Evolutionary conservation across 2,797 vertebrate genomes (phyloP), one percentile per base, ranked within the genome.

Genomic region (Spheniscus humboldti): DNA sequence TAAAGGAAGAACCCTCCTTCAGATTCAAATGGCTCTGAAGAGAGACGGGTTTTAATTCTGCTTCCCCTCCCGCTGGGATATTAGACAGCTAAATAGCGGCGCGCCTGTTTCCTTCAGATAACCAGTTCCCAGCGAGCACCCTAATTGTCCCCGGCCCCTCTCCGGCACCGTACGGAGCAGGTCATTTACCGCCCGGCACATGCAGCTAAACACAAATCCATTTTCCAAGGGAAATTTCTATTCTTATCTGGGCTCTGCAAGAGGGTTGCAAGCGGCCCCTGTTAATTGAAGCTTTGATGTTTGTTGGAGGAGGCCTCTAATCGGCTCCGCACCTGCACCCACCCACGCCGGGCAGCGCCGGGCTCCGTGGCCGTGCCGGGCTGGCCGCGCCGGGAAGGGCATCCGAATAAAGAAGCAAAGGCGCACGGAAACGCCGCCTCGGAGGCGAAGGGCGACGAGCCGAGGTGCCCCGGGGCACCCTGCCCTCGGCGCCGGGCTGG

Each of bases 201-300:
- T 81, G 94, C 97, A 91, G 96, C 97, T 96, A 86, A 97, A 97
- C 97, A 97, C 97, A 97, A 98, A 98, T 97, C 98, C 97, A 96
- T 98, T 98, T 97, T 97, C 98, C 97, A 78, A 96, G 97, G 96
- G 97, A 98, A 97, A 98, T 97, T 97, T 97, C 97, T 98, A 91
- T 97, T 97, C 98, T 98, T 98, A 98, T 98, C 98, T 97, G 98
- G 97, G 97, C 95, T 97, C 96, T 98, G 98, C 98, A 98, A 98
- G 98, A 98, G 98, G 98, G 98, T 96, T 94, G 96, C 95, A 18
- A 97, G 97, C 93, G 2, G 98, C 94, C 98, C 91, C 59, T 60
- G 96, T 96, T 98, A 98, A 98, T 98, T 98, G 98, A 94, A 97
- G 98, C 97, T 97, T 97, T 98, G 98, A 96, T 97, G 98, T 92